Percentiles rank a stretch among this genome's conserved stretches.
Conservation (phyloP, 2,888 invertebrate species). For the Eretmocerus hayati region DNA sequence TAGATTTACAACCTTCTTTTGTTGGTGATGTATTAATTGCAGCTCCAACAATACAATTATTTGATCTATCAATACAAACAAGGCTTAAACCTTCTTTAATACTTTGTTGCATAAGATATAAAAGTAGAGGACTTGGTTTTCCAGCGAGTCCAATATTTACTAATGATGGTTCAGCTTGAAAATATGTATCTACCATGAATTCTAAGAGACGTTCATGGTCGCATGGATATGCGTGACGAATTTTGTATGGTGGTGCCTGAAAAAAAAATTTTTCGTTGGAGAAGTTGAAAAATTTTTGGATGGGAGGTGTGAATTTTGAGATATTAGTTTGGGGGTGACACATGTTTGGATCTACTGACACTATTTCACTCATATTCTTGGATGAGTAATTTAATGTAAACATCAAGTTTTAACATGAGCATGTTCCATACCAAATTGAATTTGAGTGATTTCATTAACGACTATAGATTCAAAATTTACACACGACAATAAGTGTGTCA, state of each 20-base stretch:
- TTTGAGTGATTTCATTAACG: too few species aligned
- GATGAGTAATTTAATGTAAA: too few species aligned
- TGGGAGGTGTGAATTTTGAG: too few species aligned
- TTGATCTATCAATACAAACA: slow-evolving; percentile 27
- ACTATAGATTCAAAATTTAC: too few species aligned
- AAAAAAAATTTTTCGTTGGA: too few species aligned
- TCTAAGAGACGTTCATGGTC: slow-evolving; percentile 32
- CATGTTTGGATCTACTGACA: not conserved
- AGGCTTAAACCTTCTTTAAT: slow-evolving; percentile 32
- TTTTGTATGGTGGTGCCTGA: slow-evolving; percentile 18
- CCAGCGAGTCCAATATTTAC: slow-evolving; percentile 26
- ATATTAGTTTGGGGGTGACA: not conserved
- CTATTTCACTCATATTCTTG: too few species aligned
- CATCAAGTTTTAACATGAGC: too few species aligned
- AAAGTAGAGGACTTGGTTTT: slow-evolving; percentile 22
- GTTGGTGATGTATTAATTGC: slow-evolving; percentile 19
- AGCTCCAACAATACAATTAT: slow-evolving; percentile 31
- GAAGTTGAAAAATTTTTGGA: too few species aligned
- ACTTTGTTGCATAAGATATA: slow-evolving; percentile 27
- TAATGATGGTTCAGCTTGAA: slow-evolving; percentile 31
- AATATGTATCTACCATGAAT: slow-evolving; percentile 33
- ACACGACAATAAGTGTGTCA: too few species aligned
- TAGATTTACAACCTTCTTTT: not conserved
- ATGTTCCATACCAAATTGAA: too few species aligned
- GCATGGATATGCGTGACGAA: slow-evolving; percentile 30